Conservation (phyloP, 2,888 invertebrate genomes). For the Salticus scenicus region DNA sequence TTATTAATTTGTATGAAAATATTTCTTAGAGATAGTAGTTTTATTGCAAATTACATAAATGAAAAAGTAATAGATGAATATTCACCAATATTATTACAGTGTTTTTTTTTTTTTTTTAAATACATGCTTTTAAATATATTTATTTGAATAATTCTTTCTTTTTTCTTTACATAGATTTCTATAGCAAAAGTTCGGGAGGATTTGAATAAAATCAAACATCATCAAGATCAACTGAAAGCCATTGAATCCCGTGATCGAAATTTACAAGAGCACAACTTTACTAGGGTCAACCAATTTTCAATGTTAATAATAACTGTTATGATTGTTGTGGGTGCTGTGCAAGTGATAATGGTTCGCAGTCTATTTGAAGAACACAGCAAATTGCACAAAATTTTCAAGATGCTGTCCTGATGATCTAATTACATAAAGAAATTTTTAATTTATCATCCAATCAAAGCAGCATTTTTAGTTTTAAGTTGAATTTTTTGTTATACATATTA, state of each 20-base stretch:
- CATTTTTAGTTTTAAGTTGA: not conserved
- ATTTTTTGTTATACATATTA: not conserved
- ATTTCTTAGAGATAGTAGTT: too few species aligned
- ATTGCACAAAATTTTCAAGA: slow-evolving; percentile 68
- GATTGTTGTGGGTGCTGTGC: slow-evolving; percentile 83
- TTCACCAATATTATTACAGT: too few species aligned
- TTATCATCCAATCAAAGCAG: not conserved
- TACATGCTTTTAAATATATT: too few species aligned
- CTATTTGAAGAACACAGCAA: slow-evolving; percentile 82
- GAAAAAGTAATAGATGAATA: too few species aligned
- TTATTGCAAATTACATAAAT: too few species aligned
- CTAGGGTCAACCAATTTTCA: slow-evolving; percentile 88
- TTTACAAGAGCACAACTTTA: slow-evolving; percentile 86
- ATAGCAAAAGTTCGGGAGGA: slow-evolving; percentile 80
- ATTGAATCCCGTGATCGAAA: slow-evolving; percentile 88
- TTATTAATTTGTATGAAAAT: too few species aligned
- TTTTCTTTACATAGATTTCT: slow-evolving; percentile 79
- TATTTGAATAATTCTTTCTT: slow-evolving; percentile 11
- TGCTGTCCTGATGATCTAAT: slow-evolving; percentile 60
- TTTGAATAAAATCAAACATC: slow-evolving; percentile 75
- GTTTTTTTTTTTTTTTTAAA: too few species aligned
- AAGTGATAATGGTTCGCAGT: slow-evolving; percentile 86
- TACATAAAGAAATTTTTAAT: slow-evolving; percentile 12
- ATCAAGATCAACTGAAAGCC: slow-evolving; percentile 82
- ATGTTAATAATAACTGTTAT: slow-evolving; percentile 84